Evolutionary conservation across 2,888 invertebrate genomes (phyloP), one percentile per base, ranked within the genome.

Genomic region (Gryllus longicercus): DNA sequence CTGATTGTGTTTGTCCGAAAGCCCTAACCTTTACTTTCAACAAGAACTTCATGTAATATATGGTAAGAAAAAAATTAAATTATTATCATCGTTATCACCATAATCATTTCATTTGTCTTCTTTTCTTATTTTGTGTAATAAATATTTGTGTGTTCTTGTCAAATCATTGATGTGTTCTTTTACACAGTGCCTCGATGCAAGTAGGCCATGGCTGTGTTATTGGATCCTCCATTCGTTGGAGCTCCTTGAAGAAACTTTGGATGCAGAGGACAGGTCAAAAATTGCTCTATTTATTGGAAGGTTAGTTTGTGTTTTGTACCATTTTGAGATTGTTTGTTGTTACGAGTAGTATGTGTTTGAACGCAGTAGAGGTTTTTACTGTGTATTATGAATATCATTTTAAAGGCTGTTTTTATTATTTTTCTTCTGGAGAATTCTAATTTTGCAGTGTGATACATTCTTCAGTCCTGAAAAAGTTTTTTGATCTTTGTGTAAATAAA

Each of bases 141-240:
- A n/a, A 74, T 23, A 11, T 25, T 75, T 75, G 21, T 75, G 14
- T 8, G 5, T 75, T 8, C n/a, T 8, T 75, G 18, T 23, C 4
- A 75, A 16, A 4, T 21, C 16, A 8, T 11, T 25, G 14, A 21
- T 14, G 4, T 23, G 2, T 50, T n/a, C 18, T 77, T 18, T 81
- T 83, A 85, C 85, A 75, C 83, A 92, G 91, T 92, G 92, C 85
- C 89, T 99, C 83, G 99, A 99, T 90, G 95, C 96, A 14, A 98
- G 98, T 87, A 92, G 98, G 84, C 93, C 99, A 11, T 99, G 99
- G 99, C 89, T 99, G 82, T 93, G 96, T 85, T 99, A 98, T 86
- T 99, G 99, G 99, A 96, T 96, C 82, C 87, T 98, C 63, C 97
- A 99, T 88, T 92, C 96, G 10, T 89, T 99, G 74, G 93, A 95